Conservation (phyloP, 2,113 vertebrate genomes). For the Synodontis membranacea region DNA sequence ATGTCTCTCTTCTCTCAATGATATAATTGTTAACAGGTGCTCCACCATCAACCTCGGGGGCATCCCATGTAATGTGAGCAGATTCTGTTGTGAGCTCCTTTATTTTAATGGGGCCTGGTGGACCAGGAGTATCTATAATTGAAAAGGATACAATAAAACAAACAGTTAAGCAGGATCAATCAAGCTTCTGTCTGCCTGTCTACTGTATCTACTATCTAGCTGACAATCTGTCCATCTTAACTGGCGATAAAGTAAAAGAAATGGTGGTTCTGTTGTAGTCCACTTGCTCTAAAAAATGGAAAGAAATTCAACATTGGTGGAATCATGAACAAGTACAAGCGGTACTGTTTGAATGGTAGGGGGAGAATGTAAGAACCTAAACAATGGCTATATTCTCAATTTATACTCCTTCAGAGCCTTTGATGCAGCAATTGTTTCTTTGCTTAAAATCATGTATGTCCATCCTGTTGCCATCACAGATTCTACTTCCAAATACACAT, state of each 20-base stretch:
- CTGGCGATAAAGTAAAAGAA: not conserved
- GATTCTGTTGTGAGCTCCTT: conserved; percentile 91
- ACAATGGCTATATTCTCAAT: no score
- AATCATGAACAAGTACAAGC: no score
- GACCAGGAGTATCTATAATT: conserved; percentile 89
- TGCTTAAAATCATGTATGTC: no score
- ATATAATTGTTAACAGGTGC: conserved; percentile 95
- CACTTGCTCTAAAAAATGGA: no score
- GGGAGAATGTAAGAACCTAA: no score
- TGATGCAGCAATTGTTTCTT: no score
- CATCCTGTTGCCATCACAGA: no score
- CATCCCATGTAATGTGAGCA: conserved; percentile 91
- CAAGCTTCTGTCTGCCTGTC: not conserved
- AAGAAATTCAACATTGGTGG: no score
- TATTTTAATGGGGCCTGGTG: conserved; percentile 84
- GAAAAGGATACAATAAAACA: not conserved
- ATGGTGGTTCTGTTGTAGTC: not conserved
- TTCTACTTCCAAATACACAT: no score
- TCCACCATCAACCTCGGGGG: conserved; percentile 88
- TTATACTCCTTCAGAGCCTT: no score
- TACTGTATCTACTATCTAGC: not conserved
- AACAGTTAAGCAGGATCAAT: not conserved
- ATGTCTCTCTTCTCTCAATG: conserved; percentile 93
- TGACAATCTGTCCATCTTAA: not conserved
- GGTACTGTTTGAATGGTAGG: no score